Base-by-base conservation (phyloP, 2,113 vertebrate species). In the Morone chrysops region DNA sequence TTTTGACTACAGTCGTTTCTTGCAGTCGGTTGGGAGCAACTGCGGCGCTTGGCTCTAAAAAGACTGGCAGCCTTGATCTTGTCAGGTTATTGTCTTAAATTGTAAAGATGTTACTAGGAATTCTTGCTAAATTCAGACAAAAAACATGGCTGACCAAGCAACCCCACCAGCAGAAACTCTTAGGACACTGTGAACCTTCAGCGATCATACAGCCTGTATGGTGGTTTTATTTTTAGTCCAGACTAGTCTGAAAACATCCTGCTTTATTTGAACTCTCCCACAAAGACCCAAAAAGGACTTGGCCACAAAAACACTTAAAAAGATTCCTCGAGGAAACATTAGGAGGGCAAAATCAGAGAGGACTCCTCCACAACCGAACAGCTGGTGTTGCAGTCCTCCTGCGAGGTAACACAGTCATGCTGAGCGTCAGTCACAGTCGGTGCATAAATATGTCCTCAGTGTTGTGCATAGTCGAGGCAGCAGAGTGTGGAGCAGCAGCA, bases 401-500 rank as follows among this genome's bases (percentile, higher is more conserved):
- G 53, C n/a, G 38, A 18, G 40, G 11, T 43, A 43, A 57, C n/a
- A 8, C 17, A 14, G 14, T 69, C 80, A n/a, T 56, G 80, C 72
- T 67, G 77, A 43, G 78, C 25, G 9, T 40, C 72, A 51, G 18
- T 36, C 69, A 62, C 78, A 61, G 54, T 51, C 65, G 38, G 61
- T 62, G 60, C 40, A 69, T 20, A 4, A 57, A 69, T 14, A 60
- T 41, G 16, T 54, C n/a, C n/a, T 69, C 47, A 8, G 17, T 22
- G 75, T 40, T 1, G 61, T 31, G 31, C 31, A 31, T 31, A 31
- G 31, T 31, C 3, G 31, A 22, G 11, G 17, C 31, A 68, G 6
- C 51, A 59, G 40, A 31, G 45, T 68, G 48, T 70, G 36, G 59
- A 61, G 31, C 31, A 17, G 31, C 25, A 61, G 25, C 43, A 40